A percentile compares a stretch with the other conserved stretches of the same genome.
phyloP scores from a whole-genome alignment of 53 echinoderm and acorn worm species.

The Patiria pectinifera region DNA sequence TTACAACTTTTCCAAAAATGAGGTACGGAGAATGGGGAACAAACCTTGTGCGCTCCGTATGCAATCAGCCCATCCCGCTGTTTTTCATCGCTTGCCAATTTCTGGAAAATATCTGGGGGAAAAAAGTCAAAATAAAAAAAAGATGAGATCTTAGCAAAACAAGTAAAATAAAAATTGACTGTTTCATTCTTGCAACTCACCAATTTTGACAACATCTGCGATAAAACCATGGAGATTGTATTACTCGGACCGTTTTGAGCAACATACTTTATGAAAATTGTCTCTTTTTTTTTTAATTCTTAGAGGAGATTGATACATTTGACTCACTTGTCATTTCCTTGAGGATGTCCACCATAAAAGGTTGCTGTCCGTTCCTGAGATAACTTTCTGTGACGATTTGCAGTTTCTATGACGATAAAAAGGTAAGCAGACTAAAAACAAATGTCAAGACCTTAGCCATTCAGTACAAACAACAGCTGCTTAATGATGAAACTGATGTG shows the following conservation, averaged over 20 bases:
- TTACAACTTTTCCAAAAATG: background rate
- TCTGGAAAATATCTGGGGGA: conserved; percentile 94
- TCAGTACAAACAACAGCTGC: background rate
- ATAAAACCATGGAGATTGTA: no score
- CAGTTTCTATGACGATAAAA: conserved; percentile 68
- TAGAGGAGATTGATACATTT: background rate
- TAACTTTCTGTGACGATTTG: conserved; percentile 86
- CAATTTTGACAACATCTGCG: background rate
- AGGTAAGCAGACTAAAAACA: no score
- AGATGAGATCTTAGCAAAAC: no score
- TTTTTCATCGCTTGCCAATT: conserved; percentile 76
- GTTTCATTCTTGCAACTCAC: no score
- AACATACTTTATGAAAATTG: background rate
- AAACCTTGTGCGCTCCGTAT: conserved; percentile 91
- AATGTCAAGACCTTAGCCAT: background rate
- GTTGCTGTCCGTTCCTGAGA: conserved; percentile 79
- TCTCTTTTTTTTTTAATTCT: background rate
- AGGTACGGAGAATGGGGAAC: background rate
- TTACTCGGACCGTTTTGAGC: no score
- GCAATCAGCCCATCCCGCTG: conserved; percentile 93
- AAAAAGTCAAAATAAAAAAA: background rate
- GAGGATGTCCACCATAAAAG: conserved; percentile 92
- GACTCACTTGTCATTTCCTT: conserved; percentile 98
- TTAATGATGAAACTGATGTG: no score
- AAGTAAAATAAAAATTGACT: no score